Conservation (phyloP, 2,888 invertebrate species). For the Ophion costatus region DNA sequence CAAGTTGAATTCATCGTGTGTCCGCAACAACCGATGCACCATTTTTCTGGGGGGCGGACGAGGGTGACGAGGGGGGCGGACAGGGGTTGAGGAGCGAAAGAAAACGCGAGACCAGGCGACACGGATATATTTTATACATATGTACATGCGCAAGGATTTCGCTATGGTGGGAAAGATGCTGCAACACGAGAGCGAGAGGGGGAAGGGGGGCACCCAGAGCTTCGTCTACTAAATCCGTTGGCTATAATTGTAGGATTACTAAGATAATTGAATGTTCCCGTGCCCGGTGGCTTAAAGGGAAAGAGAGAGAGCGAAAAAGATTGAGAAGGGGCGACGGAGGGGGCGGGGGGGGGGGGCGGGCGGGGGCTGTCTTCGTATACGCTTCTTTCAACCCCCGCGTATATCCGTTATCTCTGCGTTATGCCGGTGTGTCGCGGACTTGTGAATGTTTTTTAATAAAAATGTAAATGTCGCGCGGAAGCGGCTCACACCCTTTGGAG, state of each 20-base stretch:
- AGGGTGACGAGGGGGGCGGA: constrained; percentile 3
- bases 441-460: constrained; percentile 75
- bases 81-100: constrained; percentile 54
- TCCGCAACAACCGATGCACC: background rate
- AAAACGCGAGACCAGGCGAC: constrained; percentile 41
- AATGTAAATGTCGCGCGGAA: constrained; percentile 70
- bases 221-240: constrained; percentile 73
- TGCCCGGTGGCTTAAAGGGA: constrained; percentile 56
- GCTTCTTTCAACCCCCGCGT: constrained; percentile 65
- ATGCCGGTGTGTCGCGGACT: constrained; percentile 65
- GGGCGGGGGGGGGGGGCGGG: too few species aligned
- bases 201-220: constrained; percentile 52
- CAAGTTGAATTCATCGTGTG: constrained; percentile 9
- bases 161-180: constrained; percentile 21
- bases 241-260: constrained; percentile 88
- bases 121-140: constrained; percentile 25
- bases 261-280: constrained; percentile 87
- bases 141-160: constrained; percentile 41
- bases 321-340: constrained; percentile 16
- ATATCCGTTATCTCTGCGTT: constrained; percentile 68
- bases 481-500: constrained; percentile 31
- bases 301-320: constrained; percentile 41
- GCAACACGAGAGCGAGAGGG: constrained; percentile 15
- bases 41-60: background rate
- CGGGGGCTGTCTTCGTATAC: constrained; percentile 26